Evolutionary conservation across 2,113 vertebrate species (phyloP).

Genomic region (Dinomys branickii): DNA sequence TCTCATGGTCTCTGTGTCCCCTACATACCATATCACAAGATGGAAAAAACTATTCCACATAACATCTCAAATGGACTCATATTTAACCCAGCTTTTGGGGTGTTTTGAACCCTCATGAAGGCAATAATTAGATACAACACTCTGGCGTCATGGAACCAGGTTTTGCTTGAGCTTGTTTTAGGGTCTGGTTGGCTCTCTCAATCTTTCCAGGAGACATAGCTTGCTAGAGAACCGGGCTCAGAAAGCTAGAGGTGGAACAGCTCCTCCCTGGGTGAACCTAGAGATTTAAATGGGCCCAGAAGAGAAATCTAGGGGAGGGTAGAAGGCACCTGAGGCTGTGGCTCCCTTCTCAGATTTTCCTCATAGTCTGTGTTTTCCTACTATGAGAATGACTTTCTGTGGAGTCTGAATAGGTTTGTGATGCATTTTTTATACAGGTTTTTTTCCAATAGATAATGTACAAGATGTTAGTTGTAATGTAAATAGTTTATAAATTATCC

Average conservation of each 20-base stretch:
- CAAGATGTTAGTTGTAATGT: neutral
- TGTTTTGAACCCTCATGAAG: neutral
- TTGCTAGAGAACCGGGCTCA: neutral
- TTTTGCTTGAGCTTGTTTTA: neutral
- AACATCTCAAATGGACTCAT: neutral
- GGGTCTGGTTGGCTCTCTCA: neutral
- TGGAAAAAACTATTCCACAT: neutral
- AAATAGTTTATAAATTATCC: neutral
- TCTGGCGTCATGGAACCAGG: neutral
- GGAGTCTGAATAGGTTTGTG: neutral
- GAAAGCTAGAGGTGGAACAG: neutral
- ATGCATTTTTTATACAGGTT: neutral
- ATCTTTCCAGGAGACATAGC: neutral
- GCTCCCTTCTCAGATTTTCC: neutral
- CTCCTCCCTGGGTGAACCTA: neutral
- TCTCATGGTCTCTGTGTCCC: neutral
- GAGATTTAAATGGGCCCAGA: neutral
- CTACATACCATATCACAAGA: neutral
- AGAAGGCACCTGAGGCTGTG: neutral
- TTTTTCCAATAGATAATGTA: neutral
- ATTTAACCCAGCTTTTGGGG: neutral
- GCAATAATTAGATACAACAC: neutral
- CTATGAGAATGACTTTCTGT: neutral
- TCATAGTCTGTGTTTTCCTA: neutral
- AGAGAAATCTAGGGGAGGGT: neutral